Evolutionary conservation across 2,113 vertebrate species (phyloP).

Genomic region (Eudyptes chrysolophus): DNA sequence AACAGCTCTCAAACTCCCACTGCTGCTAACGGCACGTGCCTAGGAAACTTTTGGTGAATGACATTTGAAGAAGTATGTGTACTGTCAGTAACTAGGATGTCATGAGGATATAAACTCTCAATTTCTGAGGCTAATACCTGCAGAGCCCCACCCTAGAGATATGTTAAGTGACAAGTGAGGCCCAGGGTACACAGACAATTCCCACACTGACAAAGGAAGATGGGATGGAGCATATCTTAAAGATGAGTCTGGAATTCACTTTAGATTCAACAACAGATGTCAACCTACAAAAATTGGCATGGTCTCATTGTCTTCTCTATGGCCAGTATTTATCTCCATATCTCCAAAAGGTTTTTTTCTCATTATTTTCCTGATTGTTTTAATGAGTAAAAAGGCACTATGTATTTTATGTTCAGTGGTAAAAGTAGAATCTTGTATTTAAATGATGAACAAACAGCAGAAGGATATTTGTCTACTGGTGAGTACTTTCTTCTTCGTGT

Average conservation of each 20-base stretch:
- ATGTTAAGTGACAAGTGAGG: neutral
- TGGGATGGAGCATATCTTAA: neutral
- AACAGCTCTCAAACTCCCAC: neutral
- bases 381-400: neutral
- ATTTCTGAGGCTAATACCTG: neutral
- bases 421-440: neutral
- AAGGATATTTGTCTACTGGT: neutral
- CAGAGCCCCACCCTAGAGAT: neutral
- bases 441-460: neutral
- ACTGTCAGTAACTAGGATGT: neutral
- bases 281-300: neutral
- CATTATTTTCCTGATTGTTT: neutral
- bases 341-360: neutral
- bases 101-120: neutral
- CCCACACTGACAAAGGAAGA: neutral
- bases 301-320: neutral
- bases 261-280: neutral
- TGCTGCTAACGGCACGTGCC: rapidly evolving
- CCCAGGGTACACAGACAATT: neutral
- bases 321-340: neutral
- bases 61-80: neutral
- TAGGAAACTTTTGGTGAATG: neutral
- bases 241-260: neutral
- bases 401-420: neutral
- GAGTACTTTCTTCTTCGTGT: neutral